A percentile compares a stretch with the other conserved stretches of the same genome.
These are phyloP conservation scores for Cyprinodon variegatus DNA, from an alignment of 2,113 vertebrate genomes.

Conservation along the genomic window DNA sequence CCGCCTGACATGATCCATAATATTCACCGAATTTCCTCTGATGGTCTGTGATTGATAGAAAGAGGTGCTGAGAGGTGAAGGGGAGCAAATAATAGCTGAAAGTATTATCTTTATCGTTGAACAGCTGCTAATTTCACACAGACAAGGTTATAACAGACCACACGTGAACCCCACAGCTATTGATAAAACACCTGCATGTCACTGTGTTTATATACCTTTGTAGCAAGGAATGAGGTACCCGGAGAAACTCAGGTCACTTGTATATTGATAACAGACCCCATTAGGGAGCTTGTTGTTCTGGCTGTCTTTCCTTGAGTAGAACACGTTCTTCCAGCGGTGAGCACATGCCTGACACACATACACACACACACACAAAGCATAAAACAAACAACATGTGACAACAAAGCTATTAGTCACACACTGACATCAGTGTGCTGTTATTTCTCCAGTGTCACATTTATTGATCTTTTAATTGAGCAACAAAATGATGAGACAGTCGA, in stretches of 20 bases:
- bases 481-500: not conserved
- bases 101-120: slow-evolving; percentile 1
- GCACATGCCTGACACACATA: slow-evolving; percentile 67
- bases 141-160: not conserved
- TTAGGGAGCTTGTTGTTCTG: slow-evolving; percentile 88
- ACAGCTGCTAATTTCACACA: slow-evolving; percentile 39
- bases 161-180: not conserved
- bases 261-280: slow-evolving; percentile 87
- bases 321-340: slow-evolving; percentile 96
- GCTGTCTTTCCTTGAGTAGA: slow-evolving; percentile 75
- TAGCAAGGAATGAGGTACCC: slow-evolving; percentile 87
- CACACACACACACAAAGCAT: not conserved
- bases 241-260: slow-evolving; percentile 78
- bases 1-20: slow-evolving; percentile 75
- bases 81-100: slow-evolving; percentile 25
- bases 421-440: slow-evolving; percentile 14
- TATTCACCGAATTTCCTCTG: slow-evolving; percentile 71
- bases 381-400: slow-evolving; percentile 51
- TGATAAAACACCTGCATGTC: too few species aligned
- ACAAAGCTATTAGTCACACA: slow-evolving; percentile 39
- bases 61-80: slow-evolving; percentile 26
- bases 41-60: slow-evolving; percentile 53
- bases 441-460: slow-evolving; percentile 36
- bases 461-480: not conserved
- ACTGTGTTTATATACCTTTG: slow-evolving; percentile 77